phyloP scores from a whole-genome alignment of 2,888 invertebrate species.

The Hetaerina titia region DNA sequence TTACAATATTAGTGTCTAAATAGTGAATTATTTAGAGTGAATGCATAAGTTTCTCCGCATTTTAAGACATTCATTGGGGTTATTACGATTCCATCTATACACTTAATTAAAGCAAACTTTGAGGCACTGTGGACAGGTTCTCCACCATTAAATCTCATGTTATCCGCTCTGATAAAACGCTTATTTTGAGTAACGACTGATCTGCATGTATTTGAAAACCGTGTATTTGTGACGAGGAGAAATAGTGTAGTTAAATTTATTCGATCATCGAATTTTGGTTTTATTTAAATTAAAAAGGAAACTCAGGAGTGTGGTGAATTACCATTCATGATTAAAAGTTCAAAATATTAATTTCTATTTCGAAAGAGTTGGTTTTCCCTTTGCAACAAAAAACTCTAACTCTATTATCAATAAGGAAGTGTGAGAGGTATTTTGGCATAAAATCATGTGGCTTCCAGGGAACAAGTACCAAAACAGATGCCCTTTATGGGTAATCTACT shows the following conservation, averaged over 20 bases:
- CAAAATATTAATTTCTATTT: background rate
- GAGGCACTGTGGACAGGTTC: background rate
- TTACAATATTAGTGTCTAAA: background rate
- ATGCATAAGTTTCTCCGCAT: background rate
- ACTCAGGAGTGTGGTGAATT: background rate
- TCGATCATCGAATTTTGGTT: background rate
- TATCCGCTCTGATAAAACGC: background rate
- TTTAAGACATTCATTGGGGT: background rate
- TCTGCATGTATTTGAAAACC: no score
- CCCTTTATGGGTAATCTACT: background rate
- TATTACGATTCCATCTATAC: background rate
- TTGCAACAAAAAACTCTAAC: background rate
- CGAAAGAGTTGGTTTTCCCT: background rate
- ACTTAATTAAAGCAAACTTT: background rate
- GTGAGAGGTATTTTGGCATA: no score
- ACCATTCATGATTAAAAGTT: background rate
- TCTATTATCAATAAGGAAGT: no score
- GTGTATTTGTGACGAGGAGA: no score
- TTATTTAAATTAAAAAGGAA: background rate
- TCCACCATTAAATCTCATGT: background rate
- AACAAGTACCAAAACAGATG: background rate
- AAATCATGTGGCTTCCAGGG: conserved; percentile 14
- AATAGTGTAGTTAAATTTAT: background rate
- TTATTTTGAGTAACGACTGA: background rate
- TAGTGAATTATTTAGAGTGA: background rate